phyloP scores from a whole-genome alignment of 2,888 invertebrate genomes.

The Conistra vaccinii region DNA sequence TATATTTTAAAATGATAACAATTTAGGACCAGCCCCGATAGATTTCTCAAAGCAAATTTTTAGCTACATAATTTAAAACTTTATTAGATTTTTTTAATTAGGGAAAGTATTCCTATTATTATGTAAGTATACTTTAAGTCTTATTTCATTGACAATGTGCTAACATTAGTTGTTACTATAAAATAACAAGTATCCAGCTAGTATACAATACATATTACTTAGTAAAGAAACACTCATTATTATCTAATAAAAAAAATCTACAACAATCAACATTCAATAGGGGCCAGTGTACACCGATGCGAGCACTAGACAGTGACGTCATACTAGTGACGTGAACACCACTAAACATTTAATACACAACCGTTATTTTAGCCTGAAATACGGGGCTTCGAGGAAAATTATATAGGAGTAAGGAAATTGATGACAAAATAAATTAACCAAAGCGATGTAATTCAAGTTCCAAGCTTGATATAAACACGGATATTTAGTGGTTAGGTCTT shows the following conservation, averaged over 20 bases:
- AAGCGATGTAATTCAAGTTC: conserved; percentile 57
- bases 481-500: conserved; percentile 57
- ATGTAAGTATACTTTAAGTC: background rate
- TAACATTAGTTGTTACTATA: conserved; percentile 17
- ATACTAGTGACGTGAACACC: conserved; percentile 63
- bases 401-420: conserved; percentile 36
- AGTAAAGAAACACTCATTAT: conserved; percentile 62
- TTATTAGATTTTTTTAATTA: conserved; percentile 24
- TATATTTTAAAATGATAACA: conserved; percentile 19
- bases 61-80: conserved; percentile 8
- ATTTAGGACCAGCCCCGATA: conserved; percentile 55
- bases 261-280: conserved; percentile 77
- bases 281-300: conserved; percentile 68
- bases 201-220: conserved; percentile 35
- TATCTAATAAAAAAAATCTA: conserved; percentile 70
- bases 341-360: conserved; percentile 82
- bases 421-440: conserved; percentile 35
- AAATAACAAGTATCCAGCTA: conserved; percentile 40
- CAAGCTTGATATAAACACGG: conserved; percentile 65
- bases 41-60: conserved; percentile 28
- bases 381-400: conserved; percentile 47
- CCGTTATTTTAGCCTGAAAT: conserved; percentile 78
- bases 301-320: conserved; percentile 66
- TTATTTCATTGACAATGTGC: conserved; percentile 43
- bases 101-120: conserved; percentile 6